Evolutionary conservation across 2,113 vertebrate genomes (phyloP), one percentile per base, ranked within the genome.

Genomic region (Pelecanus crispus): DNA sequence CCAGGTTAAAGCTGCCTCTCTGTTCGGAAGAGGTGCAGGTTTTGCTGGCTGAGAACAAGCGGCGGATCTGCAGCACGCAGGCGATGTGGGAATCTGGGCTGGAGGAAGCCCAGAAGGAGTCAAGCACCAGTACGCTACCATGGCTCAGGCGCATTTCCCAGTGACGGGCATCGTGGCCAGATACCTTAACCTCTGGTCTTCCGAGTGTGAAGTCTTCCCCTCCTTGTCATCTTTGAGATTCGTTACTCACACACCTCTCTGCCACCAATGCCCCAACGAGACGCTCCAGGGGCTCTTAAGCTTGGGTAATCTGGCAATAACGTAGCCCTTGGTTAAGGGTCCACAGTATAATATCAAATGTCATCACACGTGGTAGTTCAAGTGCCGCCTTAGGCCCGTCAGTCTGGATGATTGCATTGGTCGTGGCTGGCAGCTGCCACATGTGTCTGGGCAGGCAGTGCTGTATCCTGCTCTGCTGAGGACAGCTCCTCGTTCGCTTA

Each of bases 61-160:
- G 98, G 55, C 97, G 98, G 94, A 97, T 98, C 70, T 90, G 84
- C 55, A 97, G 98, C 28, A 97, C 97, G 61, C 98, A 98, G 96
- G 98, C 94, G 4, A 95, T 98, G 40, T 99, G 99, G 99, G 98
- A 98, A 32, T 98, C 98, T 52, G 98, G 98, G 78, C 97, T 99
- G 71, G 98, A 98, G 92, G 98, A 98, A 96, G 98, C 98, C 0
- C 96, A 97, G 42, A 97, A 97, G 53, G 99, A 99, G 87, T 99
- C 98, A 98, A 98, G 91, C 98, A 97, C 49, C 98, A 98, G 89
- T 98, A 98, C 31, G 95, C 94, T 7, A 98, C 97, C 59, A 92
- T 98, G 11, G 98, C 98, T 71, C 98, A 98, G 98, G 99, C 98
- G 47, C 74, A 90, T 34, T n/a, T 25, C 70, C 40, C 47, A 6